These are phyloP conservation scores for Balaenoptera acutorostrata DNA, from an alignment of 2,113 vertebrate species.

Conservation along the genomic window DNA sequence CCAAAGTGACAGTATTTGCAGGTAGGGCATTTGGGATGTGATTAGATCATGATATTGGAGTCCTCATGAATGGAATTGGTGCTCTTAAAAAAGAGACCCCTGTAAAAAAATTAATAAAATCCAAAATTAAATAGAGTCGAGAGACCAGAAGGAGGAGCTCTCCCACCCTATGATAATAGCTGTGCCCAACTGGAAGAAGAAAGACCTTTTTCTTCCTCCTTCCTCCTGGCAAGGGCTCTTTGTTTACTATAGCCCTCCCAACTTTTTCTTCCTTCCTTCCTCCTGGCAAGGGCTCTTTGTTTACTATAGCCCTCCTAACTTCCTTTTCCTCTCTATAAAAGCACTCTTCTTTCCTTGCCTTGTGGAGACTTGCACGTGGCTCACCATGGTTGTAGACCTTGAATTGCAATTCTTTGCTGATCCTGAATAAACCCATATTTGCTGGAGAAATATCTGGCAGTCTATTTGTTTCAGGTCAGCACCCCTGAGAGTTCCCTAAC, in stretches of 20 bases:
- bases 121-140: neutral
- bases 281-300: neutral
- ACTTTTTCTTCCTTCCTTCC: neutral
- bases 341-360: neutral
- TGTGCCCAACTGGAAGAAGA: neutral
- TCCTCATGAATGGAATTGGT: neutral
- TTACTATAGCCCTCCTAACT: neutral
- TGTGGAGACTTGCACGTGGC: neutral
- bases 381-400: neutral
- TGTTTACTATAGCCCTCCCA: neutral
- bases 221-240: neutral
- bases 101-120: neutral
- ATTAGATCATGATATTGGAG: neutral
- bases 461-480: neutral
- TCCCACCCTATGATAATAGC: neutral
- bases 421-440: neutral
- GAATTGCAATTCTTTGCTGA: neutral
- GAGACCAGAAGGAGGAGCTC: neutral
- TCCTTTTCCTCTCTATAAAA: neutral
- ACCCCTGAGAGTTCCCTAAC: neutral
- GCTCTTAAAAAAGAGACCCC: neutral
- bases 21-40: neutral
- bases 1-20: neutral
- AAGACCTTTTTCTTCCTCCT: neutral
- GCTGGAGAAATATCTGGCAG: too few species aligned